phyloP scores from a whole-genome alignment of 30 jellyfish, hydroid and myxozoan genomes.

The Sanderia malayensis region DNA sequence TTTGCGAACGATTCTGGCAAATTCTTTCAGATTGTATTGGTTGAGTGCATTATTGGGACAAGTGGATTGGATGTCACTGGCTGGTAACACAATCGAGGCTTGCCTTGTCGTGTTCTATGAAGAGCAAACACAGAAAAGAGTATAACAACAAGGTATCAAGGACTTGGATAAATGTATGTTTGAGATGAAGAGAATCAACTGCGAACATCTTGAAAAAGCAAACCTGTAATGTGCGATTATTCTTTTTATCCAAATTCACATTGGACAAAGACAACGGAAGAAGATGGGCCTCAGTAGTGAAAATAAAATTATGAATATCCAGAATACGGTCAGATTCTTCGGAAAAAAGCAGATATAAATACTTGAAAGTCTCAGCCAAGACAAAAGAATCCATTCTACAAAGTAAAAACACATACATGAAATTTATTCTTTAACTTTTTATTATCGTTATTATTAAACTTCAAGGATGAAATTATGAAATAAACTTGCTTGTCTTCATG shows the following conservation, averaged over 20 bases:
- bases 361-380: slow-evolving; percentile 92
- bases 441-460: no score
- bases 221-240: slow-evolving; percentile 14
- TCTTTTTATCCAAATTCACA: slow-evolving; percentile 15
- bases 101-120: not conserved
- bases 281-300: slow-evolving; percentile 97
- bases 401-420: not conserved
- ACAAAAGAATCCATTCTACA: slow-evolving; percentile 93
- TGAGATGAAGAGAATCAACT: no score
- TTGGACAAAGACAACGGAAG: slow-evolving; percentile 80
- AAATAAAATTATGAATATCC: slow-evolving; percentile 74
- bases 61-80: slow-evolving; percentile 23
- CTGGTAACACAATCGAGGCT: not conserved
- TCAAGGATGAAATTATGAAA: no score
- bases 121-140: not conserved
- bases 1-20: slow-evolving; percentile 54
- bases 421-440: not conserved
- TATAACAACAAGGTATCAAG: no score
- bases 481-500: slow-evolving; percentile 93
- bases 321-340: slow-evolving; percentile 77
- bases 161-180: no score
- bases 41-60: slow-evolving; percentile 54
- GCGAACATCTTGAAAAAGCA: no score
- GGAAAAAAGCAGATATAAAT: slow-evolving; percentile 79
- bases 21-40: slow-evolving; percentile 40